Percentiles rank a stretch among this genome's conserved stretches.
Evolutionary conservation across 2,797 vertebrate genomes (phyloP).

Genomic region (Platyrinchus mystaceus): DNA sequence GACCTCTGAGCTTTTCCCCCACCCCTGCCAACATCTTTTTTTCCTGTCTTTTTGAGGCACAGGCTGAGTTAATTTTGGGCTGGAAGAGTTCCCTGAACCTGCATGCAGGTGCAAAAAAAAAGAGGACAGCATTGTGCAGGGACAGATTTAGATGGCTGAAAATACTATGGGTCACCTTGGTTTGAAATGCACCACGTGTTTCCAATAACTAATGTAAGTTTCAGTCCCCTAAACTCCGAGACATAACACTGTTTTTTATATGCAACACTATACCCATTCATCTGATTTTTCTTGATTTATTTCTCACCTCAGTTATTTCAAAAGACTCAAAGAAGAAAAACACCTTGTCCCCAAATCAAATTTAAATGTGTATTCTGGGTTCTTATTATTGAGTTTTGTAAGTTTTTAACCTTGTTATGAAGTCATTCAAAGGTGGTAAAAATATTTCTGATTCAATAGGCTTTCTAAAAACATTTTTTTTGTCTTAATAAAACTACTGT

Average conservation of each 20-base stretch:
- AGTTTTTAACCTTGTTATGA: background rate
- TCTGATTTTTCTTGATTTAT: background rate
- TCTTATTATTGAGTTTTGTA: background rate
- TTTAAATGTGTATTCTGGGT: background rate
- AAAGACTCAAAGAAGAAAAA: background rate
- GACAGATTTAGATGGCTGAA: background rate
- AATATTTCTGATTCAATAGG: background rate
- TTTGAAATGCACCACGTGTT: background rate
- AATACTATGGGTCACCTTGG: background rate
- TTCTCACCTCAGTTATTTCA: background rate
- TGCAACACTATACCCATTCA: background rate
- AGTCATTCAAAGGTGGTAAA: background rate
- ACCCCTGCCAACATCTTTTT: background rate
- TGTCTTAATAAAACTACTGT: background rate
- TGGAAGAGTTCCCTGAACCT: constrained; percentile 15
- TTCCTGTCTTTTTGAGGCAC: background rate
- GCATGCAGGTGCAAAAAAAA: background rate
- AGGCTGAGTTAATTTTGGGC: background rate
- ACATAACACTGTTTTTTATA: background rate
- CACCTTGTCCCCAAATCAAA: background rate
- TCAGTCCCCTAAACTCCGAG: background rate
- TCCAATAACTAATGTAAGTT: background rate
- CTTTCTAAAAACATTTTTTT: background rate
- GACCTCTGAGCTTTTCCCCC: background rate
- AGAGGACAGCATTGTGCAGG: background rate